phyloP scores from a whole-genome alignment of 2,797 vertebrate genomes.

The Clarias fuscus region DNA sequence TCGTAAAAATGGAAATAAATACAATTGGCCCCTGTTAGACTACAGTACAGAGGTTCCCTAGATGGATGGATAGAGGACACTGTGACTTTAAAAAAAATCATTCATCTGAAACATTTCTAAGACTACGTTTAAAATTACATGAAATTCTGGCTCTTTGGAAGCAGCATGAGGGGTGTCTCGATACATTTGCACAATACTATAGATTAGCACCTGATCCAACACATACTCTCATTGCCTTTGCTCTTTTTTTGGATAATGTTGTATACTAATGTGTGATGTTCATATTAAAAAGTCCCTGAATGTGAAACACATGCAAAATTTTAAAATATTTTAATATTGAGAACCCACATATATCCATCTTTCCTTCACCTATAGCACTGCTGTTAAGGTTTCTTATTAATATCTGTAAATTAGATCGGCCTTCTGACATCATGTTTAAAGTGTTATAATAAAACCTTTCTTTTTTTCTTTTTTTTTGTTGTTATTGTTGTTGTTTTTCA shows the following conservation, averaged over 20 bases:
- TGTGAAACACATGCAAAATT: background rate
- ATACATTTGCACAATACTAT: too few species aligned
- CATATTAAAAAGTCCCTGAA: background rate
- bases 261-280: background rate
- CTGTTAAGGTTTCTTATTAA: background rate
- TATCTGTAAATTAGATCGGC: background rate
- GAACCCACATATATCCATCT: background rate
- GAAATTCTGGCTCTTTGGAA: too few species aligned
- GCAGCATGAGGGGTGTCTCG: too few species aligned
- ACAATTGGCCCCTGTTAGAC: too few species aligned
- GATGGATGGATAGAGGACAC: too few species aligned
- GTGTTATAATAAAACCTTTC: background rate
- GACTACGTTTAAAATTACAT: too few species aligned
- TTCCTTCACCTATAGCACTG: background rate
- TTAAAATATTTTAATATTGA: background rate
- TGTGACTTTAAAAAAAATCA: too few species aligned
- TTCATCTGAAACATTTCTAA: too few species aligned
- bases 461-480: conserved; percentile 7
- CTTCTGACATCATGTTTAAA: background rate
- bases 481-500: conserved; percentile 29
- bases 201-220: too few species aligned
- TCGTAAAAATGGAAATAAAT: too few species aligned
- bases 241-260: background rate
- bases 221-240: too few species aligned
- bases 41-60: too few species aligned